Base-by-base conservation (phyloP, 2,797 vertebrate species). In the Leuciscus waleckii region DNA sequence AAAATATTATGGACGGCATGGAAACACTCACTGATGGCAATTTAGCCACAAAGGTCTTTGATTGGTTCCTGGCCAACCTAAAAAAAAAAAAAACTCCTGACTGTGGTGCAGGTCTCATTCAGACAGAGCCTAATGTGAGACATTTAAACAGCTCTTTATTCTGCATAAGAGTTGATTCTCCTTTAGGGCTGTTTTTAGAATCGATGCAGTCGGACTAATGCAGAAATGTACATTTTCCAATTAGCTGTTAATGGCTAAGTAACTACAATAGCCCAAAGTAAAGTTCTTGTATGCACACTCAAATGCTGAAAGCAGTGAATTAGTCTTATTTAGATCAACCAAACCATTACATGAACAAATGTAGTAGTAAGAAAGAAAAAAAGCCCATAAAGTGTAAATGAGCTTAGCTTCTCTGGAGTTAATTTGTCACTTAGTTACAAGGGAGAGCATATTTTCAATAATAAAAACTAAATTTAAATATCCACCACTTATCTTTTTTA, bases 11-110 rank as follows among this genome's bases (percentile, higher is more conserved):
- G 17, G 68, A 46, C 49, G 39, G 68, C 69, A 85, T 70, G 61
- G 71, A 87, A 89, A 84, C 67, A 70, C 65, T 85, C 43, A 49
- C 41, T 83, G 86, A 26, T 75, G 43, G 56, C 46, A 39, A 83
- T 61, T 35, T 32, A 79, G 68, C 58, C 58, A 49, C 56, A 26
- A 84, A 73, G 23, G n/a, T 29, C 56, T 84, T 84, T 74, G 73
- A 79, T 21, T 68, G n/a, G 29, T 43, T 37, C 29, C 73, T 81
- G 56, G 82, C 65, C 73, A 86, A 81, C n/a, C 29, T 5, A 29
- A 29, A 17, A 39, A 37, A 84, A 75, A 3, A 35, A 32, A 7
- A 6, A 17, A 16, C 11, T 16, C n/a, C 26, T 4, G 5, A 54
- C 29, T 71, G 54, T 73, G 69, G 23, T 69, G 39, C 32, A 69